Conservation (phyloP, 2,113 vertebrate genomes). For the Gymnarchus niloticus region DNA sequence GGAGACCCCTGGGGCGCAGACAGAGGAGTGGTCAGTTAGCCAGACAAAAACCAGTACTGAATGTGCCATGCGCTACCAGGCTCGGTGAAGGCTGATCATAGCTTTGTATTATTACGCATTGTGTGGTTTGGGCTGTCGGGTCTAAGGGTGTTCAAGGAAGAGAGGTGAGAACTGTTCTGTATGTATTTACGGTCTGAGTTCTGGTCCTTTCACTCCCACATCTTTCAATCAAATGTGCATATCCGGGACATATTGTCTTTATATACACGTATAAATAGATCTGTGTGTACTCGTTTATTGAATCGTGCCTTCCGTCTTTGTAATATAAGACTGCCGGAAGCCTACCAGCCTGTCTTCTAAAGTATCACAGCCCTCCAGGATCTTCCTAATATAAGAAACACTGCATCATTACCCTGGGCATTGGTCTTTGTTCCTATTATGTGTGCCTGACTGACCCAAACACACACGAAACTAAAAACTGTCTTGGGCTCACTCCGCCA, state of each 20-base stretch:
- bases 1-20: slow-evolving; percentile 36
- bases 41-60: not conserved
- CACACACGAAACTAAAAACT: not conserved
- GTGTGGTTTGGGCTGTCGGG: not conserved
- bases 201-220: not conserved
- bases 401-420: not conserved
- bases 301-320: not conserved
- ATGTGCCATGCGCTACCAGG: no score
- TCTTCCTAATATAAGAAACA: slow-evolving; percentile 1
- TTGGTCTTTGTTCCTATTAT: not conserved
- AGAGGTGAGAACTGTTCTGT: not conserved
- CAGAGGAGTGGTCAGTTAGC: slow-evolving; percentile 10
- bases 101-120: not conserved
- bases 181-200: not conserved
- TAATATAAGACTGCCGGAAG: not conserved
- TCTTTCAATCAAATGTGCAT: not conserved
- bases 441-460: not conserved
- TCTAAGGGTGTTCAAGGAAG: not conserved
- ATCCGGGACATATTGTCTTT: not conserved
- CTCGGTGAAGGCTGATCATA: not conserved
- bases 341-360: not conserved
- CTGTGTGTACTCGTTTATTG: not conserved
- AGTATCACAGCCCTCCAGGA: not conserved
- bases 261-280: not conserved
- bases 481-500: not conserved